These are phyloP conservation scores for Pseudochirops corinnae DNA, from an alignment of 2,797 vertebrate genomes.

Conservation along the genomic window DNA sequence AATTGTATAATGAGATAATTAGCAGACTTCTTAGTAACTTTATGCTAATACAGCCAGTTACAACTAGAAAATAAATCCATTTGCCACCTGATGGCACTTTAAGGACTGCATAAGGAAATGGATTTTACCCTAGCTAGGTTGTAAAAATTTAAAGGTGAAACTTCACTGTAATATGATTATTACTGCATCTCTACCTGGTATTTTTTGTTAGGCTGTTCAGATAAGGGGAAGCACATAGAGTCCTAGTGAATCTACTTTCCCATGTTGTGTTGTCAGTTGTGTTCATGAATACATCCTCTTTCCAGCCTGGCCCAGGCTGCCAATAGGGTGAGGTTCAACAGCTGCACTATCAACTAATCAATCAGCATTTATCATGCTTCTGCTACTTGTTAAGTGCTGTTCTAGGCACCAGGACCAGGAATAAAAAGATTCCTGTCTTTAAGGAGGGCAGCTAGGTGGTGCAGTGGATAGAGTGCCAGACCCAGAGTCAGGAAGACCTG, in stretches of 20 bases:
- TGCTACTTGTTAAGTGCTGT: no score
- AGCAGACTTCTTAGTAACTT: slow-evolving; percentile 68
- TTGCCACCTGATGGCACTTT: slow-evolving; percentile 52
- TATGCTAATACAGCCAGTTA: slow-evolving; percentile 53
- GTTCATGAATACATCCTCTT: neutral
- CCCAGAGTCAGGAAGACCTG: no score
- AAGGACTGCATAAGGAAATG: slow-evolving; percentile 11
- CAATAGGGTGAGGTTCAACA: neutral
- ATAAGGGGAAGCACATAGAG: slow-evolving; percentile 12
- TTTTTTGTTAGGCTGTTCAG: neutral
- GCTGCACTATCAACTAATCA: no score
- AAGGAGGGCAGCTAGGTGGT: no score
- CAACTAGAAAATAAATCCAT: slow-evolving; percentile 56
- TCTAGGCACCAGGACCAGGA: no score
- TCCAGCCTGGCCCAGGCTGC: neutral
- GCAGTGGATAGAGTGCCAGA: no score
- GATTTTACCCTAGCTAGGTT: neutral
- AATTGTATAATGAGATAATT: slow-evolving; percentile 73
- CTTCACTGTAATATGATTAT: neutral
- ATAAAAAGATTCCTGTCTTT: no score
- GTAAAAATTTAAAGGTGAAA: slow-evolving; percentile 42
- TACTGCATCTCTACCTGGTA: neutral
- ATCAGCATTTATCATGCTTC: no score
- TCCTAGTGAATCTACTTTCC: neutral
- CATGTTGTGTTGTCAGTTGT: neutral